phyloP scores from a whole-genome alignment of 2,113 vertebrate genomes.

The Girardinichthys multiradiatus region DNA sequence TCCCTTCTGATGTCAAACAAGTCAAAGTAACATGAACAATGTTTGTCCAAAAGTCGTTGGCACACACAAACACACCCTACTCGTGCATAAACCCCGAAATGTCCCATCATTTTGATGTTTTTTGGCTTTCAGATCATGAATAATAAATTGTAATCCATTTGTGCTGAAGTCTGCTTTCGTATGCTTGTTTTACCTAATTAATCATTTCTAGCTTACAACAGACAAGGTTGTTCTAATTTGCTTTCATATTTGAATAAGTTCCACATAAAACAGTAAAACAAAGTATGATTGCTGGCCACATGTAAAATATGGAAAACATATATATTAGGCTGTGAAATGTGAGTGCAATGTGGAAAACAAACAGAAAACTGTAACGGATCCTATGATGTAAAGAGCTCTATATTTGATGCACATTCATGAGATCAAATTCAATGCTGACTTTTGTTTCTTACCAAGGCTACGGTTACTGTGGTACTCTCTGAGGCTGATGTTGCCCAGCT shows the following conservation, averaged over 20 bases:
- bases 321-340: not conserved
- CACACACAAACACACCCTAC: too few species aligned
- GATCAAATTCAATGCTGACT: not conserved
- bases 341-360: not conserved
- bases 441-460: slow-evolving; percentile 86
- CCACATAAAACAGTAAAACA: not conserved
- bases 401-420: not conserved
- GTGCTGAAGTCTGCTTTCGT: not conserved
- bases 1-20: slow-evolving; percentile 6
- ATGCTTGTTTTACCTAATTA: slow-evolving; percentile 5
- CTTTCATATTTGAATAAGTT: not conserved
- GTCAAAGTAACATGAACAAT: too few species aligned
- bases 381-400: not conserved
- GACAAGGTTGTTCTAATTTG: not conserved
- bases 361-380: not conserved
- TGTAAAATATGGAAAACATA: not conserved
- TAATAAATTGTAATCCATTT: not conserved
- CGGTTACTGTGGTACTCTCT: slow-evolving; percentile 93
- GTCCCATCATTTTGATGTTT: too few species aligned
- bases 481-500: slow-evolving; percentile 92
- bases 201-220: not conserved
- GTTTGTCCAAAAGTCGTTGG: too few species aligned
- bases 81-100: too few species aligned
- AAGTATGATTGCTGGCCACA: not conserved
- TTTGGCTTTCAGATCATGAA: too few species aligned